Conservation (phyloP, 2,797 vertebrate species). For the Thaleichthys pacificus region DNA sequence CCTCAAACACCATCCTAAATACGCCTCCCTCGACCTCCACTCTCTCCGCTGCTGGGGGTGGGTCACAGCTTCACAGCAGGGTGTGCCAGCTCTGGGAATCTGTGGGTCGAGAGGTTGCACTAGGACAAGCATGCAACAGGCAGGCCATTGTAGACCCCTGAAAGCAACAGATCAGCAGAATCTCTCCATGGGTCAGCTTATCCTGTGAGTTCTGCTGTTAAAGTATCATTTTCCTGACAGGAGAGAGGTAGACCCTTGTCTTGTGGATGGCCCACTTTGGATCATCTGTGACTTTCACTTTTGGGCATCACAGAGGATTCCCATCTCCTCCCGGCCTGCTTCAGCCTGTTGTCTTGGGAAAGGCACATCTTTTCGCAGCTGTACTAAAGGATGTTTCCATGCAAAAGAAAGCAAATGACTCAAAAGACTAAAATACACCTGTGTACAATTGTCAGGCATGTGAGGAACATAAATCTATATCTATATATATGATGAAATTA, state of each 20-base stretch:
- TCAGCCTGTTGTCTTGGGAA: slow-evolving; percentile 20
- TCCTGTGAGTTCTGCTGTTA: background rate
- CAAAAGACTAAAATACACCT: slow-evolving; percentile 45
- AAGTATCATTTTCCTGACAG: background rate
- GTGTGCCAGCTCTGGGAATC: background rate
- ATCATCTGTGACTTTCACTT: slow-evolving; percentile 3
- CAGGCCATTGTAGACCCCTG: background rate
- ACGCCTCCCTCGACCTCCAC: background rate
- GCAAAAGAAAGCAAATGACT: slow-evolving; percentile 49
- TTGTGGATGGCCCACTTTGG: background rate
- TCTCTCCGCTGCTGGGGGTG: background rate
- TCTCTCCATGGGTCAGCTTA: slow-evolving; percentile 3
- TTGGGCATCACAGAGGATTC: background rate
- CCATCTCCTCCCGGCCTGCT: slow-evolving; percentile 20
- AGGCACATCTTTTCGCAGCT: slow-evolving; percentile 15
- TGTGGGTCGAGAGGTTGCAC: background rate
- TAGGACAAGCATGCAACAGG: background rate
- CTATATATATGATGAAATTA: slow-evolving; percentile 66
- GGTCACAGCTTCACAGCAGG: background rate
- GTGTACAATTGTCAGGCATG: slow-evolving; percentile 68
- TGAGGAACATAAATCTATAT: slow-evolving; percentile 67
- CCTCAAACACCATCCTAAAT: slow-evolving; percentile 10
- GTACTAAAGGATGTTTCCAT: slow-evolving; percentile 27
- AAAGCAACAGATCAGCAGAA: background rate
- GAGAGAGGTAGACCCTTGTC: background rate